These are phyloP conservation scores for Mesocricetus auratus DNA, from an alignment of 2,113 vertebrate species.

Conservation along the genomic window DNA sequence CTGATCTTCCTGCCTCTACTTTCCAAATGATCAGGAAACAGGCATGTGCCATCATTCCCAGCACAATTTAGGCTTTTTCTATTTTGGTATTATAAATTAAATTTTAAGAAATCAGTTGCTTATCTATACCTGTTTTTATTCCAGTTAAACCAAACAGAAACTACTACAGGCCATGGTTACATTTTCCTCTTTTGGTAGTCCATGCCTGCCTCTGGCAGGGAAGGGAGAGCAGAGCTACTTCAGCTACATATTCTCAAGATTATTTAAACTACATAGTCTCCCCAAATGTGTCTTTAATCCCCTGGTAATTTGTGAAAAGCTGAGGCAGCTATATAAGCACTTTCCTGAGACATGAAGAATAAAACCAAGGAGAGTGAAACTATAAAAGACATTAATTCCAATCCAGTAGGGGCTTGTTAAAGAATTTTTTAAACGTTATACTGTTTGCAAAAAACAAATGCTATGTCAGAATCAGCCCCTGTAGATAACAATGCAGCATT, in stretches of 20 bases:
- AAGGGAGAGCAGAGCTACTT: constrained; percentile 34
- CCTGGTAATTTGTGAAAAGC: constrained; percentile 60
- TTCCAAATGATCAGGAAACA: not conserved
- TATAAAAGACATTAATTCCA: constrained; percentile 67
- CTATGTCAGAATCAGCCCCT: constrained; percentile 15
- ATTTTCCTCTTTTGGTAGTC: not conserved
- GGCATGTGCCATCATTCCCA: not conserved
- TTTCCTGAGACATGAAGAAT: constrained; percentile 46
- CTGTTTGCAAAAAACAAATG: constrained; percentile 51
- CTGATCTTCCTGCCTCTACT: not conserved
- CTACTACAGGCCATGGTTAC: not conserved
- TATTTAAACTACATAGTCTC: not conserved
- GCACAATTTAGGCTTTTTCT: not conserved
- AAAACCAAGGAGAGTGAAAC: constrained; percentile 32
- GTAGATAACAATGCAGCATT: not conserved
- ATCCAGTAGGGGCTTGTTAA: not conserved
- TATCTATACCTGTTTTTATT: not conserved
- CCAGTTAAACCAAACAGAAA: constrained; percentile 39
- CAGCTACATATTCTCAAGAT: constrained; percentile 22
- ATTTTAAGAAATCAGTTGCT: not conserved
- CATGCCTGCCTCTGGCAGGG: not conserved
- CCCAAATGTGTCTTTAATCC: constrained; percentile 44
- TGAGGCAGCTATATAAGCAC: constrained; percentile 38
- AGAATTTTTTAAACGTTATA: constrained; percentile 9
- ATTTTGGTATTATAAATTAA: constrained; percentile 32